phyloP scores from a whole-genome alignment of 2,888 invertebrate species.

The Adelognathus sp. region DNA sequence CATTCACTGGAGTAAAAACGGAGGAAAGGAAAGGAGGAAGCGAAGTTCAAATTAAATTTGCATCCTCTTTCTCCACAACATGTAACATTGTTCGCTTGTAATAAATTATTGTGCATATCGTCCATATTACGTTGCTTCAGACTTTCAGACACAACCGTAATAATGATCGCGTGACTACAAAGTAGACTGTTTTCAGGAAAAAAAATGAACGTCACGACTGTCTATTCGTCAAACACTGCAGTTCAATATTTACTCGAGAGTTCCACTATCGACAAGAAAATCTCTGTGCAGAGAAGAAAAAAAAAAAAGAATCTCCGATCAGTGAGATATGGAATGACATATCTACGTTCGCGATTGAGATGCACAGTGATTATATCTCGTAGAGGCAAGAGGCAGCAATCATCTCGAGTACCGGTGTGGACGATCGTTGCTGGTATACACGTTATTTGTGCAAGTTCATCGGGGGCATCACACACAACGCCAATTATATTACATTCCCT shows the following conservation, averaged over 20 bases:
- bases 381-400: background rate
- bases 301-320: background rate
- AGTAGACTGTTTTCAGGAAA: background rate
- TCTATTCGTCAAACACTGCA: background rate
- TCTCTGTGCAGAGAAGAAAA: background rate
- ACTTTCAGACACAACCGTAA: background rate
- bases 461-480: conserved; percentile 16
- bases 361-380: background rate
- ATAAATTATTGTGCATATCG: background rate
- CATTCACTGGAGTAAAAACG: no score
- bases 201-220: background rate
- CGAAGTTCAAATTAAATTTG: no score
- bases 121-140: background rate
- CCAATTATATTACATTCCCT: conserved; percentile 33
- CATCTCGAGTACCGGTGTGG: conserved; percentile 3
- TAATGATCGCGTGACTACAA: background rate
- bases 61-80: no score
- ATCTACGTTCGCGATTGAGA: conserved; percentile 1
- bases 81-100: no score
- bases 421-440: background rate
- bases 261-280: background rate
- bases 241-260: background rate
- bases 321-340: background rate
- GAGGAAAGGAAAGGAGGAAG: no score
- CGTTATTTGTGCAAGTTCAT: conserved; percentile 42